Evolutionary conservation across 2,888 invertebrate species (phyloP).

Genomic region (Acleris cristana): DNA sequence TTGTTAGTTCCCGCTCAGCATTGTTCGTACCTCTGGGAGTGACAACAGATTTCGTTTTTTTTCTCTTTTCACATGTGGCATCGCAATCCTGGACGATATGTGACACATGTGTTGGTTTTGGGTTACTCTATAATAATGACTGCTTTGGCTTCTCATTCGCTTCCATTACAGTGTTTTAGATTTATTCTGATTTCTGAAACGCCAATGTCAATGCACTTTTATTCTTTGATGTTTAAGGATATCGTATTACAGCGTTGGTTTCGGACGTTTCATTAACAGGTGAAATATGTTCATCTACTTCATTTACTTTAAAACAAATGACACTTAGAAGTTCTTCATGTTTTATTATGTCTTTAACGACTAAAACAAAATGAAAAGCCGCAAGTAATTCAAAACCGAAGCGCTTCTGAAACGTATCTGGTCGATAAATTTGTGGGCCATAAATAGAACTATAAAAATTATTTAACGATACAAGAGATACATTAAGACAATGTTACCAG

Average conservation of each 20-base stretch:
- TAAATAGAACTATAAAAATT: constrained; percentile 82
- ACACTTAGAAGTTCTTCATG: constrained; percentile 41
- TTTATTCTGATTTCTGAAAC: constrained; percentile 58
- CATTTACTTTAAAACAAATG: constrained; percentile 47
- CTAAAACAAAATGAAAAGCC: constrained; percentile 58
- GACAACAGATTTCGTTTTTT: constrained; percentile 82
- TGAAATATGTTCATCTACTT: constrained; percentile 57
- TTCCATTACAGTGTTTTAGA: constrained; percentile 68
- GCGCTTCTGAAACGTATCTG: constrained; percentile 77
- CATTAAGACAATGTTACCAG: constrained; percentile 81
- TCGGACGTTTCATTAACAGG: constrained; percentile 59
- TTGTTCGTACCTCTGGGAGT: constrained; percentile 81
- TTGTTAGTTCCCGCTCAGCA: constrained; percentile 60
- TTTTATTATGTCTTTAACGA: constrained; percentile 51
- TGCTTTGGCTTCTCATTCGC: constrained; percentile 72
- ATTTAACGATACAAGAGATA: constrained; percentile 78
- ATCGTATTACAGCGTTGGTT: constrained; percentile 48
- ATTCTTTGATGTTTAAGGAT: constrained; percentile 73
- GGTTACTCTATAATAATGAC: constrained; percentile 80
- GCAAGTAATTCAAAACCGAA: constrained; percentile 67
- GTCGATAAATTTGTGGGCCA: constrained; percentile 73
- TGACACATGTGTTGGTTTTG: constrained; percentile 82
- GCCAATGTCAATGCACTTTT: constrained; percentile 62
- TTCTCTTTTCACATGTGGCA: constrained; percentile 81
- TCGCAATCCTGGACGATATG: constrained; percentile 83